phyloP scores from a whole-genome alignment of 2,888 invertebrate genomes.

The Ophraella communa region DNA sequence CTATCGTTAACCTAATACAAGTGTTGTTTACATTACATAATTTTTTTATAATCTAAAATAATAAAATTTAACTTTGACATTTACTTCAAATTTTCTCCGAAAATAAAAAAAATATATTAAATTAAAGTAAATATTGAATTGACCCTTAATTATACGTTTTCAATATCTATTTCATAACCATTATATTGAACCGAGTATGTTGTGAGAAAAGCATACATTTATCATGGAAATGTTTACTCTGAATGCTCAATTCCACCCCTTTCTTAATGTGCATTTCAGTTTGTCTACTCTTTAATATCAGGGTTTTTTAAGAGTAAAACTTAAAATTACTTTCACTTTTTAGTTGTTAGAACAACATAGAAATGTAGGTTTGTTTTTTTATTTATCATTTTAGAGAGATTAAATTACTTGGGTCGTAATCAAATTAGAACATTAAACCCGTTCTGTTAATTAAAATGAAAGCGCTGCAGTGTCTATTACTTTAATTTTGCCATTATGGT shows the following conservation, averaged over 20 bases:
- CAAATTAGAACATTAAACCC: background rate
- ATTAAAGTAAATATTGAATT: too few relatives aligned
- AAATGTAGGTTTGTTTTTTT: background rate
- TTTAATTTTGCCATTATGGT: constrained; percentile 4
- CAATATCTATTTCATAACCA: background rate
- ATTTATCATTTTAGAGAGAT: constrained; percentile 3
- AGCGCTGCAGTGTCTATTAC: constrained; percentile 8
- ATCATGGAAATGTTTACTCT: background rate
- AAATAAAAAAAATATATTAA: too few relatives aligned
- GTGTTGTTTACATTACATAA: too few relatives aligned
- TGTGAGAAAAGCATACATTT: background rate
- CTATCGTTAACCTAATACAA: too few relatives aligned
- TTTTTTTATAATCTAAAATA: too few relatives aligned
- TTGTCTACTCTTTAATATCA: background rate
- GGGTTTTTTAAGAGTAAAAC: background rate
- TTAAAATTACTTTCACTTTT: background rate
- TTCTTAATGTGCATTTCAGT: background rate
- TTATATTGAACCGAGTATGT: background rate
- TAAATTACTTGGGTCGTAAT: constrained; percentile 6
- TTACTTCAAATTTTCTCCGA: too few relatives aligned
- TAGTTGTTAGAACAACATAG: background rate
- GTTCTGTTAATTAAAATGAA: constrained; percentile 7
- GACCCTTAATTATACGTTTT: too few relatives aligned
- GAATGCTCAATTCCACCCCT: background rate
- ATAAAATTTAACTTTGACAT: too few relatives aligned